Percentiles rank a stretch among this genome's conserved stretches.
These are phyloP conservation scores for Masticophis lateralis DNA, from an alignment of 2,797 vertebrate species.

Conservation along the genomic window DNA sequence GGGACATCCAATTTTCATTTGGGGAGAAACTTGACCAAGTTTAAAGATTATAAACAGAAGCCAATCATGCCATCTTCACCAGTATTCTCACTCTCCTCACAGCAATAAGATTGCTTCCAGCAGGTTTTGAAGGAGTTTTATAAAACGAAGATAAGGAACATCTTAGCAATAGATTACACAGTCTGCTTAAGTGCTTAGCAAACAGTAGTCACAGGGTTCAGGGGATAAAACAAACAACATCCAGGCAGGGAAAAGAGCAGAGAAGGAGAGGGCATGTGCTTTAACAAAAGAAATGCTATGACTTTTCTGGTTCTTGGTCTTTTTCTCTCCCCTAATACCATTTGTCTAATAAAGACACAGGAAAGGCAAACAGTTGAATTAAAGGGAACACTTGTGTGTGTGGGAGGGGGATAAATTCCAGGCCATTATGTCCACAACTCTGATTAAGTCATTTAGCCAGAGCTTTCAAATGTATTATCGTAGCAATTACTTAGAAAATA, in stretches of 20 bases:
- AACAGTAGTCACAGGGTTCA: constrained; percentile 58
- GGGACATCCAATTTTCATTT: not conserved
- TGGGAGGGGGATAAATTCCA: not conserved
- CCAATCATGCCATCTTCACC: not conserved
- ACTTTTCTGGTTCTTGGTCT: not conserved
- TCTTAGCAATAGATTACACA: constrained; percentile 58
- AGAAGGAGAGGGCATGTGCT: not conserved
- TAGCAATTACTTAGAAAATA: not conserved
- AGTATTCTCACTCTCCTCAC: fast-evolving
- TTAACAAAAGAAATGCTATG: constrained; percentile 3
- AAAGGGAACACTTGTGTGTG: not conserved
- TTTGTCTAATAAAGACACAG: constrained; percentile 2
- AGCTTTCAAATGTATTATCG: not conserved
- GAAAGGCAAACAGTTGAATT: constrained; percentile 10
- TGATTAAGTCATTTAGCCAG: not conserved
- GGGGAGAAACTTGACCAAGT: not conserved
- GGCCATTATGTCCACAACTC: not conserved
- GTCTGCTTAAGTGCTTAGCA: constrained; percentile 61
- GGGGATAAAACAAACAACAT: constrained; percentile 38
- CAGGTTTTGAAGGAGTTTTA: not conserved
- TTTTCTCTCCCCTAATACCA: not conserved
- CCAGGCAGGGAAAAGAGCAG: not conserved
- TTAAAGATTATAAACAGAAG: not conserved
- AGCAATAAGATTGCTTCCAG: not conserved
- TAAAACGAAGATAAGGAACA: constrained; percentile 51